Evolutionary conservation across 2,797 vertebrate species (phyloP), one percentile per base, ranked within the genome.

Genomic region (Eptatretus atami): DNA sequence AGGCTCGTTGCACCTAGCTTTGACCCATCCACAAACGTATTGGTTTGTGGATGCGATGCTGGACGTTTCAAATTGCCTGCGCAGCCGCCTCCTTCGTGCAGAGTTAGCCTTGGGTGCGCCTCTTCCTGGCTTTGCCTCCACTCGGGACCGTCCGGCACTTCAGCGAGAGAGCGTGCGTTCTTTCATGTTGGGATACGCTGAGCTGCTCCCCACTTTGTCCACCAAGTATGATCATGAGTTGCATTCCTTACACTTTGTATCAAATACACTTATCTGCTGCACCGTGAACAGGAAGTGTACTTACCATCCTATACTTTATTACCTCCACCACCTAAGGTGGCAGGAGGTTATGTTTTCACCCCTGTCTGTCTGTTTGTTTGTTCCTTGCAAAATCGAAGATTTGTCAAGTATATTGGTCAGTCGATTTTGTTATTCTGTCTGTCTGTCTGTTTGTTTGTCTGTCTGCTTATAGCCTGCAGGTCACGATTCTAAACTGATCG

Each of bases 11-110:
- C 81, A 84, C 67, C 73, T 98, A 76, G 88, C 90, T 68, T 93
- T 98, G 78, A 94, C 87, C 53, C 90, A 98, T 72, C 87, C 88
- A 0, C 86, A 98, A 71, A 94, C 94, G 76, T 98, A 98, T 77
- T 95, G 88, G 86, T 96, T 92, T 0, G 88, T 94, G 74, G 88
- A 98, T 1, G 90, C 95, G 73, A 78, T 76, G 2, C 75, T 95
- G 57, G 31, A 44, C 57, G 83, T 84, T 1, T 82, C 80, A 0
- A 84, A 85, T 71, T 82, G 77, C 68, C 81, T 79, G 70, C 86
- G 79, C 69, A 96, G 88, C 70, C 80, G 83, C 53, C 78, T 98
- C 65, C 75, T 98, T 66, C 78, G 87, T 66, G 95, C 87, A 0
- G 88, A 95, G 72, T 86, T 94, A 71, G 82, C 92, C 70, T 96